Evolutionary conservation across 2,888 invertebrate genomes (phyloP).

Genomic region (Cheilosia scutellata): DNA sequence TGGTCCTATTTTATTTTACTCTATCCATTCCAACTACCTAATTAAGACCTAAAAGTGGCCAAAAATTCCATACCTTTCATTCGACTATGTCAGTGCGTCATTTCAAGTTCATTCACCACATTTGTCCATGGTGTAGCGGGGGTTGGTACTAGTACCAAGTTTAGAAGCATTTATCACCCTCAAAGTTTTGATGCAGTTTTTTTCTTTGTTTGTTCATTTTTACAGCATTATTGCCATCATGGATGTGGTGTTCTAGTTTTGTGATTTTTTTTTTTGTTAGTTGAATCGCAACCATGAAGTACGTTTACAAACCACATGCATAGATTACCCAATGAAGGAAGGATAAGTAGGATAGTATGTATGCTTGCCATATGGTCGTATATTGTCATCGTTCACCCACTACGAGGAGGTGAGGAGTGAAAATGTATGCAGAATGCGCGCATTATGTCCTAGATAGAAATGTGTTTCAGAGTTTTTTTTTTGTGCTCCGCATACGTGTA

Average conservation of each 20-base stretch:
- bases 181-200: constrained; percentile 14
- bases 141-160: background rate
- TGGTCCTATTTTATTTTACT: too few relatives aligned
- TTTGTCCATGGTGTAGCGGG: background rate
- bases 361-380: constrained; percentile 1
- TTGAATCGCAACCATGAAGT: constrained; percentile 11
- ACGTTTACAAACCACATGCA: constrained; percentile 22
- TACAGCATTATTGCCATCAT: constrained; percentile 5
- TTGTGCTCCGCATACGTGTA: constrained; percentile 11
- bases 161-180: background rate
- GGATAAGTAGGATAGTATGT: constrained; percentile 32
- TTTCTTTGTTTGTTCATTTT: constrained; percentile 37
- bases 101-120: background rate
- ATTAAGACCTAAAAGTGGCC: background rate
- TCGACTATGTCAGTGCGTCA: background rate
- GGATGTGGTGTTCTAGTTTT: constrained; percentile 1
- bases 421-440: constrained; percentile 46
- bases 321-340: constrained; percentile 58
- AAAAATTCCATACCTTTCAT: background rate
- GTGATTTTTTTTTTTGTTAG: constrained; percentile 1
- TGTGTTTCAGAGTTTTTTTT: constrained; percentile 14
- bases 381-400: constrained; percentile 15
- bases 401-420: background rate
- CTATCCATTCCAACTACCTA: background rate
- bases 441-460: constrained; percentile 43